Percentiles rank a stretch among this genome's conserved stretches.
These are phyloP conservation scores for Drosophila eohydei DNA, from an alignment of 2,888 invertebrate genomes.

Conservation along the genomic window DNA sequence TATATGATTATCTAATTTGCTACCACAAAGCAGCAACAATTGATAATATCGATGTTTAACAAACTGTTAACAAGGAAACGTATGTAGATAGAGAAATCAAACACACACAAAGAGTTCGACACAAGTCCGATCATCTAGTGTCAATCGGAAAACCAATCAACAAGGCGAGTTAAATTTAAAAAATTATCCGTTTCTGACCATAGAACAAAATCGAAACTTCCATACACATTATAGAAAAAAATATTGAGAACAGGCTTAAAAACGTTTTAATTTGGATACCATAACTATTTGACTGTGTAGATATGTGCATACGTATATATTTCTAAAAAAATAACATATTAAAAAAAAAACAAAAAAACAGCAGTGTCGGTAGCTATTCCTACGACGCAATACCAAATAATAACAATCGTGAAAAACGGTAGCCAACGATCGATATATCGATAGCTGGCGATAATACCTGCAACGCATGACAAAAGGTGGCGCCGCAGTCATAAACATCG, in stretches of 20 bases:
- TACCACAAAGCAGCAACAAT: conserved; percentile 14
- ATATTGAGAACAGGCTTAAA: conserved; percentile 9
- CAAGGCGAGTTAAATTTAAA: conserved; percentile 32
- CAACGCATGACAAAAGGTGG: conserved; percentile 41
- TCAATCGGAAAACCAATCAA: conserved; percentile 41
- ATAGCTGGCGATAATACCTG: conserved; percentile 36
- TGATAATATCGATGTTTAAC: conserved; percentile 46
- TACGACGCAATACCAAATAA: conserved; percentile 54
- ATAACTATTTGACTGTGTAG: conserved; percentile 20
- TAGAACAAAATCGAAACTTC: conserved; percentile 32
- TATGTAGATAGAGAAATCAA: conserved; percentile 15
- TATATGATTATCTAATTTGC: conserved; percentile 53
- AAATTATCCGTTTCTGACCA: conserved; percentile 38
- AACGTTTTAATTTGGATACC: conserved; percentile 23
- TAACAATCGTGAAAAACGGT: conserved; percentile 14
- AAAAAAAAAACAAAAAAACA: conserved; percentile 1
- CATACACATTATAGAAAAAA: conserved; percentile 29
- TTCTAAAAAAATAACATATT: conserved; percentile 10
- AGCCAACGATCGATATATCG: conserved; percentile 36
- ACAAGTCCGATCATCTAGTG: conserved; percentile 22
- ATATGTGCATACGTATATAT: conserved; percentile 27
- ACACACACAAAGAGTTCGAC: background rate
- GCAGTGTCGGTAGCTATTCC: conserved; percentile 35
- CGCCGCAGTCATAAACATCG: conserved; percentile 35
- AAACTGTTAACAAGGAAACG: conserved; percentile 22